Evolutionary conservation across 1,140 invertebrate genomes (phyloP).

Genomic region (Nylanderia fulva): DNA sequence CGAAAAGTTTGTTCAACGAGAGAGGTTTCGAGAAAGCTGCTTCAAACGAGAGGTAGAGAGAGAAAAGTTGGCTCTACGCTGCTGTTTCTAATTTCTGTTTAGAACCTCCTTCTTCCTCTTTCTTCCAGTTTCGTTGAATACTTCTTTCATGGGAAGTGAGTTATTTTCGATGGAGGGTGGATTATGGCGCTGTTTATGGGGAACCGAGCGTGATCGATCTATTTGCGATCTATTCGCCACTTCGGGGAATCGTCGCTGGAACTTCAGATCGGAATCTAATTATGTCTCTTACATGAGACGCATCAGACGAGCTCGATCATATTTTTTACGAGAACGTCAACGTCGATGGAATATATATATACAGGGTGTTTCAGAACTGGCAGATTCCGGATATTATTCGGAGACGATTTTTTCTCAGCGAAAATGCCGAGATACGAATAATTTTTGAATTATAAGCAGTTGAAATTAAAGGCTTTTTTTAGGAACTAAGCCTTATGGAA

Average conservation of each 20-base stretch:
- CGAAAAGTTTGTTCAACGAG: not conserved
- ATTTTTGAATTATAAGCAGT: too few relatives aligned
- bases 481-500: too few relatives aligned
- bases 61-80: not conserved
- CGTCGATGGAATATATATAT: not conserved
- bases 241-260: slow-evolving; percentile 33
- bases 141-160: slow-evolving; percentile 17
- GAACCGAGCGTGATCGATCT: slow-evolving; percentile 37
- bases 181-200: not conserved
- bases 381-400: too few relatives aligned
- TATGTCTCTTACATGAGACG: not conserved
- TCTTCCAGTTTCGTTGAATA: not conserved
- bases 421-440: too few relatives aligned
- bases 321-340: slow-evolving; percentile 5
- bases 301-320: slow-evolving; percentile 18
- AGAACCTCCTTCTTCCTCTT: not conserved
- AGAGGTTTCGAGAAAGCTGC: not conserved
- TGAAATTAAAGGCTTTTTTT: too few relatives aligned
- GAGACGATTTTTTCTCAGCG: too few relatives aligned
- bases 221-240: slow-evolving; percentile 32
- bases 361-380: too few relatives aligned
- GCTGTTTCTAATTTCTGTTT: slow-evolving; percentile 12
- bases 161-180: slow-evolving; percentile 20
- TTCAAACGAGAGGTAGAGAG: too few relatives aligned
- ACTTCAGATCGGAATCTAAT: not conserved